These are phyloP conservation scores for Apocrypta bakeri DNA, from an alignment of 1,140 invertebrate genomes.

Conservation along the genomic window DNA sequence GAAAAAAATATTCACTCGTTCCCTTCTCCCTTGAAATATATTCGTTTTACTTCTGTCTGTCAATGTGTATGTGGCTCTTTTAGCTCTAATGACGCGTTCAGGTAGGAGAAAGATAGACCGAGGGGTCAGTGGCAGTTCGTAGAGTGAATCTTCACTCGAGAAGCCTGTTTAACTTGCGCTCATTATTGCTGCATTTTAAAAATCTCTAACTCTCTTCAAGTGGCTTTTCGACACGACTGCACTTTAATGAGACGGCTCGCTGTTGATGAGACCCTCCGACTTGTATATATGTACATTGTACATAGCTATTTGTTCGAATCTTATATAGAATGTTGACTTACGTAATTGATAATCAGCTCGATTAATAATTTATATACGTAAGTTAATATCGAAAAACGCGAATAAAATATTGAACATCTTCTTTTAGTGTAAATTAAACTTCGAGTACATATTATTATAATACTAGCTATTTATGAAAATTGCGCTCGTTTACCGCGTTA, in stretches of 20 bases:
- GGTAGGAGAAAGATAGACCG: no score
- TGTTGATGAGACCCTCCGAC: not conserved
- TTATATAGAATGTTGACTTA: no score
- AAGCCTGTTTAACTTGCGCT: slow-evolving; percentile 60
- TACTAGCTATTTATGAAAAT: no score
- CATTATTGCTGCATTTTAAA: slow-evolving; percentile 68
- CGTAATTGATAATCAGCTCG: no score
- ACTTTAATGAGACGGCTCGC: slow-evolving; percentile 4
- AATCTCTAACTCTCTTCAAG: slow-evolving; percentile 50
- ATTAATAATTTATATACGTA: no score
- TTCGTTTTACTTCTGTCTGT: not conserved
- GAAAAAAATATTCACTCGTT: no score
- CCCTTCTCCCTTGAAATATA: not conserved
- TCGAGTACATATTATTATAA: no score
- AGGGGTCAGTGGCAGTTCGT: not conserved
- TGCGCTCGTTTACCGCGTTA: not conserved
- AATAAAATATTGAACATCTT: no score
- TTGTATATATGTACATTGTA: not conserved
- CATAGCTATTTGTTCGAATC: no score
- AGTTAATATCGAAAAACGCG: no score
- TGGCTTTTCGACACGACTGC: slow-evolving; percentile 39
- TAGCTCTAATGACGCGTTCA: slow-evolving; percentile 32
- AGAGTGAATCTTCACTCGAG: not conserved
- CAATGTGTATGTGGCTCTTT: slow-evolving; percentile 4
- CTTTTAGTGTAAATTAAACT: no score